A percentile compares a stretch with the other conserved stretches of the same genome.
These are phyloP conservation scores for Drosophila ohnishii DNA, from an alignment of 1,140 invertebrate genomes.

Conservation along the genomic window DNA sequence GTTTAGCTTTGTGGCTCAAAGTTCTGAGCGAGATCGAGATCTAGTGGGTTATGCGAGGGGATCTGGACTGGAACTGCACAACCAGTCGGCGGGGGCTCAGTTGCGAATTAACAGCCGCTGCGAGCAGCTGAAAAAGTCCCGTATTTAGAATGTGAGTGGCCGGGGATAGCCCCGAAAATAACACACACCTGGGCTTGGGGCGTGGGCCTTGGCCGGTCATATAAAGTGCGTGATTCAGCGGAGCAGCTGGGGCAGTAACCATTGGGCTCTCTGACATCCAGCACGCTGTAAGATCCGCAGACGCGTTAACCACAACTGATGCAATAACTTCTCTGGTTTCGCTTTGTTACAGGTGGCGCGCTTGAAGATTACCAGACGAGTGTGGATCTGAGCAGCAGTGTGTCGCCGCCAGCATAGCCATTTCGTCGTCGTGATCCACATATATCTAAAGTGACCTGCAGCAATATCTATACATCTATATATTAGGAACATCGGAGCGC, in stretches of 20 bases:
- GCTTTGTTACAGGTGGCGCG: slow-evolving; percentile 64
- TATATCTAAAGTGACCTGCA: slow-evolving; percentile 49
- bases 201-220: slow-evolving; percentile 24
- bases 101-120: slow-evolving; percentile 54
- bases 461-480: slow-evolving; percentile 20
- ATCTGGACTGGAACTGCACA: slow-evolving; percentile 46
- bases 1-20: slow-evolving; percentile 25
- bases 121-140: slow-evolving; percentile 36
- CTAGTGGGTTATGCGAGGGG: slow-evolving; percentile 10
- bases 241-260: slow-evolving; percentile 50
- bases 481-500: slow-evolving; percentile 56
- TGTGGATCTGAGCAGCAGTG: slow-evolving; percentile 31
- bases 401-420: slow-evolving; percentile 34
- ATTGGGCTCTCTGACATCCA: slow-evolving; percentile 29
- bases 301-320: slow-evolving; percentile 9
- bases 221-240: slow-evolving; percentile 68
- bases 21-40: slow-evolving; percentile 16
- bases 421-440: slow-evolving; percentile 22
- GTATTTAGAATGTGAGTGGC: slow-evolving; percentile 39
- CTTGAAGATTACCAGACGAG: slow-evolving; percentile 44
- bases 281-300: slow-evolving; percentile 30
- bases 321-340: slow-evolving; percentile 12
- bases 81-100: slow-evolving; percentile 51
- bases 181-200: slow-evolving; percentile 27
- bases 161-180: slow-evolving; percentile 65